A percentile compares a stretch with the other conserved stretches of the same genome.
Conservation (phyloP, 1,140 invertebrate genomes). For the Nasonia vitripennis region DNA sequence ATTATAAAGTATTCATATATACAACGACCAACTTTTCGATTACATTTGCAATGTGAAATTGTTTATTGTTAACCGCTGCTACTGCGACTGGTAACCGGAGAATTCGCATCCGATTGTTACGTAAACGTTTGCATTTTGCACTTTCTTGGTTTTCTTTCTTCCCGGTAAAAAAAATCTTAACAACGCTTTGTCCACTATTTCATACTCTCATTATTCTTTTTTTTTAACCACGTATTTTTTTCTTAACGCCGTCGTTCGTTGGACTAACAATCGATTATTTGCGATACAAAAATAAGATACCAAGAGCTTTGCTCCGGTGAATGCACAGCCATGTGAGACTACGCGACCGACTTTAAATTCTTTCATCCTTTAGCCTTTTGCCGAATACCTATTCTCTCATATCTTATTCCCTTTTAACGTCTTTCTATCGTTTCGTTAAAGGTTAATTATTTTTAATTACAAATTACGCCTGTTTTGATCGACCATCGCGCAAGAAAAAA, state of each 20-base stretch:
- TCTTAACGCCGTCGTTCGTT: conserved; percentile 66
- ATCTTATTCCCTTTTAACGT: conserved; percentile 42
- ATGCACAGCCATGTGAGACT: conserved; percentile 74
- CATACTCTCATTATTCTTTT: conserved; percentile 27
- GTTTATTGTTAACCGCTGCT: conserved; percentile 44
- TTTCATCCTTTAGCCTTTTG: conserved; percentile 55
- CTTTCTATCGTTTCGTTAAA: conserved; percentile 29
- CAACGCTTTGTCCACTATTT: conserved; percentile 36
- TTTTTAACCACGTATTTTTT: conserved; percentile 18
- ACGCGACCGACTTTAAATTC: conserved; percentile 65
- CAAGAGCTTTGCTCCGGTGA: conserved; percentile 70
- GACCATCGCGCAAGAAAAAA: conserved; percentile 44
- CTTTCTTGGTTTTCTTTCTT: conserved; percentile 26
- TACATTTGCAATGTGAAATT: conserved; percentile 23
- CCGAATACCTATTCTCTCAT: conserved; percentile 32
- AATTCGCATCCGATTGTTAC: conserved; percentile 5
- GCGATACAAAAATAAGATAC: conserved; percentile 75
- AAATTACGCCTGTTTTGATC: conserved; percentile 44
- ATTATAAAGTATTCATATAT: conserved; percentile 18
- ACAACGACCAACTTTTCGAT: conserved; percentile 24
- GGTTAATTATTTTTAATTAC: conserved; percentile 37
- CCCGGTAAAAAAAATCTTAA: conserved; percentile 20
- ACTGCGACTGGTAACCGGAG: conserved; percentile 43
- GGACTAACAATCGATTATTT: conserved; percentile 70
- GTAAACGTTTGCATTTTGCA: conserved; percentile 29